phyloP scores from a whole-genome alignment of 2,888 invertebrate species.

The Taenaris catops region DNA sequence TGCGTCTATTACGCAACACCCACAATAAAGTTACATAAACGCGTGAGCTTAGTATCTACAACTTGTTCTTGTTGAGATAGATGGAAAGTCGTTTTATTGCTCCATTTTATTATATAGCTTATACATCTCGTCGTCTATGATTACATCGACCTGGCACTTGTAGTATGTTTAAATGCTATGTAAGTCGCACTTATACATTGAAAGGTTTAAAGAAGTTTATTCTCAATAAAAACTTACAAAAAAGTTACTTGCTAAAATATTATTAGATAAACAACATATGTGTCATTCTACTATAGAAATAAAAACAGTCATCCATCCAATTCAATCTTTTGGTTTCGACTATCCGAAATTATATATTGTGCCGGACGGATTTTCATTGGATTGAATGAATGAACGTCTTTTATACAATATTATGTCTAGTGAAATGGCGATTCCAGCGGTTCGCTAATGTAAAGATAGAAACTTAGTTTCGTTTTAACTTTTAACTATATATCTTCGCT shows the following conservation, averaged over 20 bases:
- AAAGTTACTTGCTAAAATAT: too few species aligned
- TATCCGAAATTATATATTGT: too few species aligned
- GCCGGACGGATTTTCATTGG: too few species aligned
- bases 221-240: too few species aligned
- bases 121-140: not conserved
- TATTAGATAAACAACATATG: not conserved
- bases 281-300: not conserved
- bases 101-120: not conserved
- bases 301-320: not conserved
- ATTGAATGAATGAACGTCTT: too few species aligned
- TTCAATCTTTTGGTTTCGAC: too few species aligned
- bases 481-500: too few species aligned
- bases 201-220: too few species aligned
- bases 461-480: too few species aligned
- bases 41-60: slow-evolving; percentile 9
- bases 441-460: too few species aligned
- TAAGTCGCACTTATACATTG: not conserved
- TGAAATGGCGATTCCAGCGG: too few species aligned
- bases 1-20: slow-evolving; percentile 9
- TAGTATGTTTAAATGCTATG: not conserved
- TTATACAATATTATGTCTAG: too few species aligned
- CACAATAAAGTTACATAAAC: slow-evolving; percentile 15
- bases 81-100: slow-evolving; percentile 11
- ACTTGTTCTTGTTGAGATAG: slow-evolving; percentile 10
- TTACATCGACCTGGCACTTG: not conserved